Evolutionary conservation across 1,140 invertebrate species (phyloP).

Genomic region (Eumaeus atala): DNA sequence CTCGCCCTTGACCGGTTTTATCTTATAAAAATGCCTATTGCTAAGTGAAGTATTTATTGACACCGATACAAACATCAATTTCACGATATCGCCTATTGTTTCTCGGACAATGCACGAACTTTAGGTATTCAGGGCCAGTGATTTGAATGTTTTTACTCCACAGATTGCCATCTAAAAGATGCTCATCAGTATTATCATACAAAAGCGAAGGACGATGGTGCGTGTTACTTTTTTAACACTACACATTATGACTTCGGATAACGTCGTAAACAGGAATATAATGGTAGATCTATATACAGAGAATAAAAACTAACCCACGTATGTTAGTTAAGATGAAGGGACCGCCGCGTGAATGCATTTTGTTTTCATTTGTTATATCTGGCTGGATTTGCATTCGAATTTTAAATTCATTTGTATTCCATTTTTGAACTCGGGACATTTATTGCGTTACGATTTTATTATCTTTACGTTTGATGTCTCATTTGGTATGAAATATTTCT

Average conservation of each 20-base stretch:
- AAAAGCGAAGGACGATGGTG: conserved; percentile 21
- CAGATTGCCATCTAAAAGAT: conserved; percentile 28
- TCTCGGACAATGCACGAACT: conserved; percentile 39
- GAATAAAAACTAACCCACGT: conserved; percentile 5
- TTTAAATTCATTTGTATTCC: no score
- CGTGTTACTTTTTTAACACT: background rate
- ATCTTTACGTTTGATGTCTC: no score
- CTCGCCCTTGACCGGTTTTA: background rate
- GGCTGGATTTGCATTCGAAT: no score
- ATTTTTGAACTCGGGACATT: no score
- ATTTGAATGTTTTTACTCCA: conserved; percentile 28
- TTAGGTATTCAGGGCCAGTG: conserved; percentile 23
- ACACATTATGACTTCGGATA: background rate
- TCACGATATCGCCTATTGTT: conserved; percentile 51
- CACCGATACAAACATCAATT: conserved; percentile 42
- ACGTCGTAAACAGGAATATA: conserved; percentile 1
- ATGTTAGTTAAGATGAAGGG: background rate
- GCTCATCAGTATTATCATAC: conserved; percentile 31
- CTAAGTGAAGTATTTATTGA: conserved; percentile 29
- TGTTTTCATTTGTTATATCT: conserved; percentile 8
- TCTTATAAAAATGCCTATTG: conserved; percentile 6
- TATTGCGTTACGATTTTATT: no score
- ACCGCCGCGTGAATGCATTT: background rate
- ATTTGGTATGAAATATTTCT: no score
- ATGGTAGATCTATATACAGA: background rate